Evolutionary conservation across 92 coral and sea anemone genomes (phyloP).

Genomic region (Zoanthus sansibaricus): DNA sequence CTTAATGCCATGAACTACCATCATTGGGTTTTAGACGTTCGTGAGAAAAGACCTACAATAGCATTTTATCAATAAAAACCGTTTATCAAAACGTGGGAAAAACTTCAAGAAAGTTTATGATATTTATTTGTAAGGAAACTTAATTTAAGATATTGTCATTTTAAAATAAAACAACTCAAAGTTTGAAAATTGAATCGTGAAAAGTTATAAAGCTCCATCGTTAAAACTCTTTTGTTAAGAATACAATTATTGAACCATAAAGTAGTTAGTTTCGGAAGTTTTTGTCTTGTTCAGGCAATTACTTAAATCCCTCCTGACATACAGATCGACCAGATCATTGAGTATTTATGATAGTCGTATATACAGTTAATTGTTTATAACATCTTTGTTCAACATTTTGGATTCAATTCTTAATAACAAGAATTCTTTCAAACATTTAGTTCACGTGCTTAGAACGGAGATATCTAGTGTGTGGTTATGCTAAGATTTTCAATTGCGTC

Average conservation of each 20-base stretch:
- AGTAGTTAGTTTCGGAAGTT: conserved; percentile 48
- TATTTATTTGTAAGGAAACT: conserved; percentile 47
- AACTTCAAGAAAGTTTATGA: conserved; percentile 36
- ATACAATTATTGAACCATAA: conserved; percentile 42
- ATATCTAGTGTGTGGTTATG: background rate
- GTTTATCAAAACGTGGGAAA: conserved; percentile 31
- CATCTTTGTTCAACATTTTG: background rate
- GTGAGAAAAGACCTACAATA: conserved; percentile 7
- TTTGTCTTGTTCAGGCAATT: conserved; percentile 45
- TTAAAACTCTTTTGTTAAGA: conserved; percentile 40
- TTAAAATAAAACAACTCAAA: conserved; percentile 24
- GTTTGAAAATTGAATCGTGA: background rate
- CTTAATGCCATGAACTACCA: background rate
- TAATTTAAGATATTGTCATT: conserved; percentile 33
- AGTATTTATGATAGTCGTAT: conserved; percentile 1
- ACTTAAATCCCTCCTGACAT: conserved; percentile 47
- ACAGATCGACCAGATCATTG: conserved; percentile 30
- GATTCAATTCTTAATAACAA: conserved; percentile 12
- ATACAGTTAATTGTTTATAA: conserved; percentile 3
- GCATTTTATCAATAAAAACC: background rate
- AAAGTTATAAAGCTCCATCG: conserved; percentile 38
- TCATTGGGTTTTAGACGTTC: conserved; percentile 13
- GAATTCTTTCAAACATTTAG: background rate
- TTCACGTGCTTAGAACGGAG: background rate
- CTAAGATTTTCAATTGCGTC: background rate